Percentiles rank a stretch among this genome's conserved stretches.
Evolutionary conservation across 2,888 invertebrate species (phyloP).

Genomic region (Campoletis raptor): DNA sequence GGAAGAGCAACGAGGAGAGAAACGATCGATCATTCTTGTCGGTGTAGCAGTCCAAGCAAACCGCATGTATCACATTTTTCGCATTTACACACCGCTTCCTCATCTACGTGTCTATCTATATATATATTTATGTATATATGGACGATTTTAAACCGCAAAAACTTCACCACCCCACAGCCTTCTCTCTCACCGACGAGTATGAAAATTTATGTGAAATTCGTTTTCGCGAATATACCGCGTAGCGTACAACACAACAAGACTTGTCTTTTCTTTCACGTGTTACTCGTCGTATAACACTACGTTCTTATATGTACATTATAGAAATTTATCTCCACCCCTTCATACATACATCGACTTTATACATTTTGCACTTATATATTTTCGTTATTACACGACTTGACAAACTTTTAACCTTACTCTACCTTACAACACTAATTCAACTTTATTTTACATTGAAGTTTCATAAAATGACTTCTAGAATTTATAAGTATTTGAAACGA

Average conservation of each 20-base stretch:
- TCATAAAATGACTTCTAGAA: slow-evolving; percentile 4
- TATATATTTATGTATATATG: not conserved
- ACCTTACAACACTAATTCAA: not conserved
- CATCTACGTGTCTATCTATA: slow-evolving; percentile 18
- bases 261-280: slow-evolving; percentile 1
- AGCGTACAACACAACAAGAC: not conserved
- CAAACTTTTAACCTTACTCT: slow-evolving; percentile 29
- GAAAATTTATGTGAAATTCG: slow-evolving; percentile 67
- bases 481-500: not conserved
- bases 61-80: slow-evolving; percentile 64
- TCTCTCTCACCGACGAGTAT: slow-evolving; percentile 52
- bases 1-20: slow-evolving; percentile 46
- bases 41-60: slow-evolving; percentile 55
- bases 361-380: slow-evolving; percentile 11
- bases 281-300: slow-evolving; percentile 11
- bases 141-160: slow-evolving; percentile 36
- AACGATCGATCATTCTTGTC: slow-evolving; percentile 64
- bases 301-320: not conserved
- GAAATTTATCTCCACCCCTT: slow-evolving; percentile 36
- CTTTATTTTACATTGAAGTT: slow-evolving; percentile 1
- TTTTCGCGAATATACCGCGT: slow-evolving; percentile 34
- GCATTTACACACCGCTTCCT: slow-evolving; percentile 56
- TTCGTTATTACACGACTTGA: slow-evolving; percentile 27
- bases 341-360: slow-evolving; percentile 4
- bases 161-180: slow-evolving; percentile 1